Base-by-base conservation (phyloP, 1,140 invertebrate genomes). In the Anagrus nilaparvatae region DNA sequence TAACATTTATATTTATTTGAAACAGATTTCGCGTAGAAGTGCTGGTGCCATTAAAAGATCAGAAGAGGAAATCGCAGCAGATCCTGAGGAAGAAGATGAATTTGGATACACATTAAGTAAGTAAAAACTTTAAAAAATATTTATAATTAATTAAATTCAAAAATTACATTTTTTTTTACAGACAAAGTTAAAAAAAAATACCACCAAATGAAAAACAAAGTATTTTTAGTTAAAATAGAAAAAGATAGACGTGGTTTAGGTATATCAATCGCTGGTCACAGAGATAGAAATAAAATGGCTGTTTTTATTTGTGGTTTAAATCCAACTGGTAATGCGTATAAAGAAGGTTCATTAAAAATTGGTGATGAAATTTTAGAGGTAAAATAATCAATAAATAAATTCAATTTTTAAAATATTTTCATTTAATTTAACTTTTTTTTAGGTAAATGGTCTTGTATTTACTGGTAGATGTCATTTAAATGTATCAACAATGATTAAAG, bases 351-450 rank as follows among this genome's bases (percentile, higher is more conserved):
- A 6, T 76, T 99, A 3, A 73, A 81, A 56, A 79, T 96, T 20
- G 95, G 94, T 1, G 96, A 99, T 62, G 93, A 98, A 65, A 84
- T 99, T 48, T 69, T 97, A 9, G 93, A 97, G 76, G 90, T 93
- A 58, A 56, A 60, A 13, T 10, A 21, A 41, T 9, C 5, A 20
- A 30, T 3, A 37, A n/a, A n/a, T n/a, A 46, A 40, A 3, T 27
- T 23, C n/a, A 10, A 37, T 37, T n/a, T 37, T 18, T 16, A 30
- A 0, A 2, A 25, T 5, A n/a, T 20, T 20, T 36, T 36, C 17
- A 36, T n/a, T 36, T 36, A n/a, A 1, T 14, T 20, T n/a, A n/a
- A n/a, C n/a, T n/a, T 30, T 1, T 27, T 44, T 69, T 10, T 65
- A 92, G 88, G 86, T 93, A 25, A 98, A 98, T 70, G 93, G 93